Evolutionary conservation across 1,140 invertebrate species (phyloP), one percentile per base, ranked within the genome.

Genomic region (Zaprionus africanus): DNA sequence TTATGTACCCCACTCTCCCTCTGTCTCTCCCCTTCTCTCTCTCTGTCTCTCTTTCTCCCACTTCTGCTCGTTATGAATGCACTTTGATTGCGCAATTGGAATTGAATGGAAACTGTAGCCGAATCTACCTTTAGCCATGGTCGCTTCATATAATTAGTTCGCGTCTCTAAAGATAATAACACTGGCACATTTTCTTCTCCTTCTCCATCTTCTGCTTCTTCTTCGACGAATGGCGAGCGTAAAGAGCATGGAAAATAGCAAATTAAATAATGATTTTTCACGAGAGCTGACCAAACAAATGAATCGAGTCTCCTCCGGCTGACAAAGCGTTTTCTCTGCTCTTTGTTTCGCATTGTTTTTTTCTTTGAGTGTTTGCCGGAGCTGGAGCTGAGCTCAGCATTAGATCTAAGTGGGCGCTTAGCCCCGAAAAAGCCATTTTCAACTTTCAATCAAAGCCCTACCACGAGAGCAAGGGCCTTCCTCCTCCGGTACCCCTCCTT

Each of bases 401-500:
- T 81, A 86, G 81, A 78, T 65, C 26, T 69, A 75, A 75, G 72
- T 75, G 66, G 72, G 66, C 72, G 72, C 72, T 66, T 56, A 60
- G 60, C 26, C 66, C 69, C 57, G 9, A 72, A 79, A 87, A 86
- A 86, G 57, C 79, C 69, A 86, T 82, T 87, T 86, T 79, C 63
- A 87, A 87, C 79, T 86, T 86, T 86, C 83, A 86, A 86, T 86
- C 83, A 86, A 79, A 80, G 66, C 22, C 54, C 31, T 31, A 57
- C 24, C 65, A 46, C 41, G 26, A 28, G 12, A 26, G 15, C 13
- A n/a, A n/a, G 15, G 22, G 15, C 13, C 22, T n/a, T 36, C 22
- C 41, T 5, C 22, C 41, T 5, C 13, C 4, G 5, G 11, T 13
- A 34, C 15, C 64, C 34, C 59, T 12, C 4, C 22, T 36, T 86